phyloP scores from a whole-genome alignment of 2,888 invertebrate genomes.

The Diachrysia chrysitis region DNA sequence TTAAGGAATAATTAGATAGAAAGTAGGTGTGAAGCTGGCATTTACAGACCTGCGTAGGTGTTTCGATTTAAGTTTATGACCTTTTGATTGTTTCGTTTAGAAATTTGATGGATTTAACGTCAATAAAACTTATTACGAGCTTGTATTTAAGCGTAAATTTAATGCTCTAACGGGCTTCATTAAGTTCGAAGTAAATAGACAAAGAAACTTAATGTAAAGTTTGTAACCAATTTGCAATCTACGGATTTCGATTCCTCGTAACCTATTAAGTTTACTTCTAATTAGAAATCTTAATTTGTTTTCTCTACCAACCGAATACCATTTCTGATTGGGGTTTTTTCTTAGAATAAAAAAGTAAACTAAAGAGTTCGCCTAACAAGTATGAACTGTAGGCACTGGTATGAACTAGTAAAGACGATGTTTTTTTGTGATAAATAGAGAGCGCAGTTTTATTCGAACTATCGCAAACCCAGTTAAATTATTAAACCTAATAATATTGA shows the following conservation, averaged over 20 bases:
- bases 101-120: conserved; percentile 45
- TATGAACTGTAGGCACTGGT: no score
- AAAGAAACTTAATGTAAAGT: conserved; percentile 18
- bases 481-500: no score
- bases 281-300: neutral
- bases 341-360: no score
- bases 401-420: no score
- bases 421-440: no score
- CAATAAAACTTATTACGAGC: conserved; percentile 43
- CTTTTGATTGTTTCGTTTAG: conserved; percentile 39
- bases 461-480: no score
- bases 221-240: neutral
- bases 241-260: neutral
- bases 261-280: neutral
- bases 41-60: neutral
- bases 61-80: conserved; percentile 29
- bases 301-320: neutral
- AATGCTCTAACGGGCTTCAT: neutral
- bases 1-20: neutral
- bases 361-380: no score
- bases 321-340: neutral
- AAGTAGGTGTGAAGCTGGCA: neutral
- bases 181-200: conserved; percentile 9
- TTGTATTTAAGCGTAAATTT: conserved; percentile 11
- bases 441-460: no score